Percentiles rank a stretch among this genome's conserved stretches.
Conservation (phyloP, 2,888 invertebrate genomes). For the Yponomeuta evonymella region DNA sequence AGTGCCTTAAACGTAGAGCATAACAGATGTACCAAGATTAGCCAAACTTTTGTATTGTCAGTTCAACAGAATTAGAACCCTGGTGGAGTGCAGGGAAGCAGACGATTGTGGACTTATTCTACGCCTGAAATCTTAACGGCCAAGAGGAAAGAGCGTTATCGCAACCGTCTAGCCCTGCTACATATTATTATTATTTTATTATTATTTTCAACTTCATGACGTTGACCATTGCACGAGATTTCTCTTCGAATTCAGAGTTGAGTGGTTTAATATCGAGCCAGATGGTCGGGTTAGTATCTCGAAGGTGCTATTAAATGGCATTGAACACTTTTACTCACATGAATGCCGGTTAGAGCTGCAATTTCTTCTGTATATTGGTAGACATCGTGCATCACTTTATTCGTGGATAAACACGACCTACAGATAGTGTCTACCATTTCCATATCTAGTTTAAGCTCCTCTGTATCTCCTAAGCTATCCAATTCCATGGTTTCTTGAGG, state of each 20-base stretch:
- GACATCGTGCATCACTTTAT: constrained; percentile 37
- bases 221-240: no score
- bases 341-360: constrained; percentile 46
- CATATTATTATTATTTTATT: no score
- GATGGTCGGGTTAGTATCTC: background rate
- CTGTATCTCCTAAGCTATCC: background rate
- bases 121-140: background rate
- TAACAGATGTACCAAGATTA: no score
- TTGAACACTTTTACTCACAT: constrained; percentile 38
- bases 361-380: constrained; percentile 32
- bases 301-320: background rate
- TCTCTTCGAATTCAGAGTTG: background rate
- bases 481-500: background rate
- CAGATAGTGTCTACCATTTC: constrained; percentile 35
- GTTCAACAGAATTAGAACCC: no score
- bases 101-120: background rate
- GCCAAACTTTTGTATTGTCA: no score
- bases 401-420: constrained; percentile 52
- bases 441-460: constrained; percentile 17
- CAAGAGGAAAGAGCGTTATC: background rate
- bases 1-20: no score
- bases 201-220: no score
- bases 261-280: background rate
- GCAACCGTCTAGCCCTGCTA: background rate
- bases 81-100: no score